These are phyloP conservation scores for Chymomyza caudatula DNA, from an alignment of 2,888 invertebrate genomes.

Conservation along the genomic window DNA sequence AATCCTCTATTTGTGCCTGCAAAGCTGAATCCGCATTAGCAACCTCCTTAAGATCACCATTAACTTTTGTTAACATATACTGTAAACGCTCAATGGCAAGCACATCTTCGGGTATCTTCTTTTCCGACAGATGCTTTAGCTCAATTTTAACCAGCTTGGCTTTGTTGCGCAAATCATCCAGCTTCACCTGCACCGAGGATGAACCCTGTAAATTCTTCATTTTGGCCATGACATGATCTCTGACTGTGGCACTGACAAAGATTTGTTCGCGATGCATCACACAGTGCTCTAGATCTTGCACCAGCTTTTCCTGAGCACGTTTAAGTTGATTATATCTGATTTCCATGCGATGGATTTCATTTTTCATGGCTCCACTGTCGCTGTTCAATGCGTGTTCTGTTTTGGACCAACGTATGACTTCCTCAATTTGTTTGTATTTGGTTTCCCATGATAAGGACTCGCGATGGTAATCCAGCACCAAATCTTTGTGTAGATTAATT, in stretches of 20 bases:
- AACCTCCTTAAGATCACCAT: conserved; percentile 65
- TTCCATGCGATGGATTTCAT: conserved; percentile 91
- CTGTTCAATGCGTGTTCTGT: conserved; percentile 83
- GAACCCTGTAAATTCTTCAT: conserved; percentile 77
- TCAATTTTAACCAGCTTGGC: conserved; percentile 80
- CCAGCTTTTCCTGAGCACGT: conserved; percentile 76
- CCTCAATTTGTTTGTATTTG: conserved; percentile 85
- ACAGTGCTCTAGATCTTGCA: conserved; percentile 83
- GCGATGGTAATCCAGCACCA: conserved; percentile 83
- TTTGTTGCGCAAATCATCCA: conserved; percentile 81
- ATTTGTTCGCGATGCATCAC: conserved; percentile 83
- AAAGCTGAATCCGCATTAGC: conserved; percentile 63
- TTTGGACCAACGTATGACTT: conserved; percentile 84
- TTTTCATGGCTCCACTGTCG: conserved; percentile 87
- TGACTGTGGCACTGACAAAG: conserved; percentile 80
- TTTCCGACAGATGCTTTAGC: conserved; percentile 58
- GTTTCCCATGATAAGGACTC: conserved; percentile 90
- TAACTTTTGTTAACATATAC: conserved; percentile 54
- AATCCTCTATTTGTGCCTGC: conserved; percentile 76
- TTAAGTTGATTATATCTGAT: conserved; percentile 79
- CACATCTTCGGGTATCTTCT: conserved; percentile 56
- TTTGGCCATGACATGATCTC: conserved; percentile 79
- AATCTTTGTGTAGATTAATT: conserved; percentile 79
- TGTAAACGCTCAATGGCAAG: conserved; percentile 58
- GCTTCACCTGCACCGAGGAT: conserved; percentile 80